Percentiles rank a stretch among this genome's conserved stretches.
phyloP scores from a whole-genome alignment of 2,888 invertebrate genomes.

The Rosalia funebris region DNA sequence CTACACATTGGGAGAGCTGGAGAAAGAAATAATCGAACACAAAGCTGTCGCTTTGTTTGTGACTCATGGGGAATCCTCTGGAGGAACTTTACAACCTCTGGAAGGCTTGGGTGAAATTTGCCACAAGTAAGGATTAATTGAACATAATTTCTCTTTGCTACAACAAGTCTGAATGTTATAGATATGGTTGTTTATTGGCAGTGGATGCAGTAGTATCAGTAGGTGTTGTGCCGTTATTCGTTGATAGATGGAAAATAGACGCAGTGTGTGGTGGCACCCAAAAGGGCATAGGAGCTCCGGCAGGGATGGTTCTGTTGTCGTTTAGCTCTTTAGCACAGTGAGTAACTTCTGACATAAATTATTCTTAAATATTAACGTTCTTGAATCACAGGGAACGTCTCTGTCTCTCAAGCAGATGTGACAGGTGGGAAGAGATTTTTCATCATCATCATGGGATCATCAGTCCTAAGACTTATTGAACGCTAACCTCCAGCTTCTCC shows the following conservation, averaged over 20 bases:
- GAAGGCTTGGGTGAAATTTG: slow-evolving; percentile 80
- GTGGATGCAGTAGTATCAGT: slow-evolving; percentile 80
- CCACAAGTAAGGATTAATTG: slow-evolving; percentile 68
- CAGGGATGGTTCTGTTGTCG: slow-evolving; percentile 78
- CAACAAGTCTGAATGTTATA: no score
- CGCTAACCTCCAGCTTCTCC: no score
- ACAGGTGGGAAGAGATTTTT: no score
- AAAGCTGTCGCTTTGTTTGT: slow-evolving; percentile 79
- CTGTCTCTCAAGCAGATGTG: no score
- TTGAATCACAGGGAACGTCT: no score
- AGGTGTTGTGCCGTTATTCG: slow-evolving; percentile 74
- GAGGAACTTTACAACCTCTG: slow-evolving; percentile 80
- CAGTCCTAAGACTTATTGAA: no score
- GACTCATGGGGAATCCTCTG: slow-evolving; percentile 86
- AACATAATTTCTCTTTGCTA: background rate
- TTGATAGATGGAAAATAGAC: slow-evolving; percentile 77
- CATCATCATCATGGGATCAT: no score
- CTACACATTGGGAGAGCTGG: slow-evolving; percentile 71
- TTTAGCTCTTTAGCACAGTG: slow-evolving; percentile 75
- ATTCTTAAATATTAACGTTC: no score
- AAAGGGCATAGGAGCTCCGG: slow-evolving; percentile 76
- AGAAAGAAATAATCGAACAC: slow-evolving; percentile 69
- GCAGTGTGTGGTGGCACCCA: slow-evolving; percentile 77
- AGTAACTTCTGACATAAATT: no score
- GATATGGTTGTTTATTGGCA: slow-evolving; percentile 71